Conservation (phyloP, 1,140 invertebrate genomes). For the Caenorhabditis latens region DNA sequence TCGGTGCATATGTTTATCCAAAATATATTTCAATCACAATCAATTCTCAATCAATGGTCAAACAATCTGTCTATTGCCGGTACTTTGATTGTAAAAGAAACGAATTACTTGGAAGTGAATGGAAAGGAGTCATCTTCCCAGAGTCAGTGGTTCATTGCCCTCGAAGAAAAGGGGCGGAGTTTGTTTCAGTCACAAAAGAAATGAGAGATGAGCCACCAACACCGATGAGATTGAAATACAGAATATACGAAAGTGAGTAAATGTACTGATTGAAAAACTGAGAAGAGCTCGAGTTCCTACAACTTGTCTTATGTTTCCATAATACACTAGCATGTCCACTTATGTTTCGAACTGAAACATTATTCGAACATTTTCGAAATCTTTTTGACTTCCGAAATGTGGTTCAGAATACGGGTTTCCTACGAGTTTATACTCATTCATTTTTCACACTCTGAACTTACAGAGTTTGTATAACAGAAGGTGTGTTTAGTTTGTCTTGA, state of each 20-base stretch:
- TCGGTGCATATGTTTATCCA: conserved; percentile 9
- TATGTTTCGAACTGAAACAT: too few relatives aligned
- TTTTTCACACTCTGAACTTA: too few relatives aligned
- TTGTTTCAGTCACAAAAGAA: conserved; percentile 20
- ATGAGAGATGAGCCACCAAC: not conserved
- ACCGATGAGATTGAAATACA: conserved; percentile 4
- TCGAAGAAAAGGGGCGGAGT: conserved; percentile 12
- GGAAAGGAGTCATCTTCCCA: not conserved
- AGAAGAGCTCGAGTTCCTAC: too few relatives aligned
- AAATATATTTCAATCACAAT: not conserved
- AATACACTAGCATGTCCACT: too few relatives aligned
- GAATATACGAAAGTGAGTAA: conserved; percentile 6
- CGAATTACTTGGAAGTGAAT: not conserved
- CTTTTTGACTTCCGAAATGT: too few relatives aligned
- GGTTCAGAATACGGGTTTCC: too few relatives aligned
- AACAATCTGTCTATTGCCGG: conserved; percentile 16
- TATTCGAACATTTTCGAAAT: too few relatives aligned
- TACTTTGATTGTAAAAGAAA: conserved; percentile 12
- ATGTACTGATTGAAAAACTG: not conserved
- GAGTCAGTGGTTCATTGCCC: conserved; percentile 30
- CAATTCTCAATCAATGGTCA: conserved; percentile 43
- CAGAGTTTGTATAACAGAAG: too few relatives aligned
- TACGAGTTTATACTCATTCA: too few relatives aligned
- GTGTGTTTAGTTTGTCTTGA: too few relatives aligned
- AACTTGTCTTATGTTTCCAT: too few relatives aligned